phyloP scores from a whole-genome alignment of 2,888 invertebrate genomes.

The Sinohyriopsis cumingii region DNA sequence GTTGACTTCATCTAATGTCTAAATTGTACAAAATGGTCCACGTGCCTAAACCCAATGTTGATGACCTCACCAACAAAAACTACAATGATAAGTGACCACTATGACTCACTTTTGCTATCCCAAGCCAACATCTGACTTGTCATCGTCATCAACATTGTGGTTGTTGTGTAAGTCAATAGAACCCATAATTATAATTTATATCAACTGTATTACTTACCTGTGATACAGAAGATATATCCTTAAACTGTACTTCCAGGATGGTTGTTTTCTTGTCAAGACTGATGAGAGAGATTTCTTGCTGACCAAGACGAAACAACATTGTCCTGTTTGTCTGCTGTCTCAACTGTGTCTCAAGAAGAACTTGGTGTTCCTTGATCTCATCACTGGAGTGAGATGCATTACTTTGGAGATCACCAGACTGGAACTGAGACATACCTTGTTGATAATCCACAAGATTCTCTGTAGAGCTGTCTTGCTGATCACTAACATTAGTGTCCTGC shows the following conservation, averaged over 20 bases:
- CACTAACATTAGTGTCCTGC: constrained; percentile 21
- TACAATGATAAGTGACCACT: too few species aligned
- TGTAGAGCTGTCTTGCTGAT: constrained; percentile 43
- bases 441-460: constrained; percentile 34
- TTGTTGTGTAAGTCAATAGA: too few species aligned
- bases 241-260: constrained; percentile 88
- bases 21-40: too few species aligned
- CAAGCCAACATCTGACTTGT: too few species aligned
- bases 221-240: constrained; percentile 90
- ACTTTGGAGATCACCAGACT: constrained; percentile 18
- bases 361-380: constrained; percentile 27
- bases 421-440: constrained; percentile 1
- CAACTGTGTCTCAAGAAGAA: constrained; percentile 17
- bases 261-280: constrained; percentile 94
- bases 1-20: too few species aligned
- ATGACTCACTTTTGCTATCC: too few species aligned
- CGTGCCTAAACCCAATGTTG: too few species aligned
- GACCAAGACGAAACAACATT: constrained; percentile 92
- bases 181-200: too few species aligned
- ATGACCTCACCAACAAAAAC: too few species aligned
- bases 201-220: constrained; percentile 74
- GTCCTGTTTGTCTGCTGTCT: constrained; percentile 78
- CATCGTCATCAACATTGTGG: too few species aligned
- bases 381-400: constrained; percentile 19
- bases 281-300: constrained; percentile 89